Conservation (phyloP, 2,888 invertebrate genomes). For the Idaea biselata region DNA sequence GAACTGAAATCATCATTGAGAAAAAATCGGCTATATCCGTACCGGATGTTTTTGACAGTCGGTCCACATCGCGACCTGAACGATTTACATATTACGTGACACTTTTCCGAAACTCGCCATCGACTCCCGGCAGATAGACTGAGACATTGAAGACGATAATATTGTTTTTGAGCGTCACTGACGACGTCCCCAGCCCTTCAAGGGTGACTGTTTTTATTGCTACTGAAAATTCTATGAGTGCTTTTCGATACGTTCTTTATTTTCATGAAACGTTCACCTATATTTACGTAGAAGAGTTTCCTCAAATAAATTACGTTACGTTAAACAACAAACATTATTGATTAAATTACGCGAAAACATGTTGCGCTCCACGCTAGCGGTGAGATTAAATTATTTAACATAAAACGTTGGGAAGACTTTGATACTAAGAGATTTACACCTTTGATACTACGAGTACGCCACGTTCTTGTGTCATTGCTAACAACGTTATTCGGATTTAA, state of each 20-base stretch:
- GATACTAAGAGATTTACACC: slow-evolving; percentile 57
- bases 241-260: slow-evolving; percentile 39
- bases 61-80: slow-evolving; percentile 75
- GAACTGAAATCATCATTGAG: slow-evolving; percentile 58
- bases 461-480: slow-evolving; percentile 48
- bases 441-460: slow-evolving; percentile 36
- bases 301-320: slow-evolving; percentile 45
- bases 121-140: slow-evolving; percentile 72
- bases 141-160: slow-evolving; percentile 66
- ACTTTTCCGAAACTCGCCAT: slow-evolving; percentile 72
- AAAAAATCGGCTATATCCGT: slow-evolving; percentile 67
- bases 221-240: slow-evolving; percentile 64
- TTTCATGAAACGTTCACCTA: slow-evolving; percentile 30
- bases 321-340: slow-evolving; percentile 55
- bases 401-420: slow-evolving; percentile 55
- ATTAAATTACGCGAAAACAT: slow-evolving; percentile 64
- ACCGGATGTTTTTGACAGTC: slow-evolving; percentile 73
- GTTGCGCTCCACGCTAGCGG: slow-evolving; percentile 50
- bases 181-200: slow-evolving; percentile 49
- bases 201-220: slow-evolving; percentile 62
- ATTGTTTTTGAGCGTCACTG: slow-evolving; percentile 66
- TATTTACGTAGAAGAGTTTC: slow-evolving; percentile 33
- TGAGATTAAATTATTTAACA: slow-evolving; percentile 67
- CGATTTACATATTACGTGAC: slow-evolving; percentile 80
- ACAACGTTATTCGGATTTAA: slow-evolving; percentile 44